Percentiles rank a stretch among this genome's conserved stretches.
Conservation (phyloP, 2,888 invertebrate species). For the Tenodera sinensis region DNA sequence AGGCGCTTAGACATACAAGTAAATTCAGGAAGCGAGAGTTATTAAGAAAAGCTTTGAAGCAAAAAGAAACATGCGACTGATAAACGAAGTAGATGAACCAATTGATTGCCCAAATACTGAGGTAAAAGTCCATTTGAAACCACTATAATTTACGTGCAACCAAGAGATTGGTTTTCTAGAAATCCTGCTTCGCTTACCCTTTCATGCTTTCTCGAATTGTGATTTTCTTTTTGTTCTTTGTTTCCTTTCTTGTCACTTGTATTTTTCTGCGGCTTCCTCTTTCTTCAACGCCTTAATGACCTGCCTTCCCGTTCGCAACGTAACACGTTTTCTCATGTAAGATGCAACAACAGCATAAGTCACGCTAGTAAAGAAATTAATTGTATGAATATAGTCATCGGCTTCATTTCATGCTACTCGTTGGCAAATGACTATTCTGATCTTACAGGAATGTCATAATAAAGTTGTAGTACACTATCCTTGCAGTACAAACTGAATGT, state of each 20-base stretch:
- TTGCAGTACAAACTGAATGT: too few relatives aligned
- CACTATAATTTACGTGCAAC: background rate
- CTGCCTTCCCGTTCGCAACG: background rate
- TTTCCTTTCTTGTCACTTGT: background rate
- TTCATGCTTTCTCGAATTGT: background rate
- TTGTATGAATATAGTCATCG: background rate
- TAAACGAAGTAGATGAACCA: background rate
- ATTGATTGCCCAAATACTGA: background rate
- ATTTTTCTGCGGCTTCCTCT: background rate
- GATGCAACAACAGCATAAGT: background rate
- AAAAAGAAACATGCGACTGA: background rate
- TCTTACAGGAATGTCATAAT: background rate
- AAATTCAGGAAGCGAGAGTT: too few relatives aligned
- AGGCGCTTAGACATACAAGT: too few relatives aligned
- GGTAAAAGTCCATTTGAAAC: background rate
- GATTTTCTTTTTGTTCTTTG: background rate
- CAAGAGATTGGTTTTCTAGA: background rate
- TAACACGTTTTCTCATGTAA: background rate
- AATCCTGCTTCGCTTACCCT: background rate
- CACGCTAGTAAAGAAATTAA: background rate
- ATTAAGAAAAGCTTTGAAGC: too few relatives aligned
- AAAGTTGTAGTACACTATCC: too few relatives aligned
- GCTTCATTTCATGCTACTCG: background rate
- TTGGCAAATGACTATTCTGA: background rate
- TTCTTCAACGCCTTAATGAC: background rate